phyloP scores from a whole-genome alignment of 2,113 vertebrate genomes.

The Thryonomys swinderianus region DNA sequence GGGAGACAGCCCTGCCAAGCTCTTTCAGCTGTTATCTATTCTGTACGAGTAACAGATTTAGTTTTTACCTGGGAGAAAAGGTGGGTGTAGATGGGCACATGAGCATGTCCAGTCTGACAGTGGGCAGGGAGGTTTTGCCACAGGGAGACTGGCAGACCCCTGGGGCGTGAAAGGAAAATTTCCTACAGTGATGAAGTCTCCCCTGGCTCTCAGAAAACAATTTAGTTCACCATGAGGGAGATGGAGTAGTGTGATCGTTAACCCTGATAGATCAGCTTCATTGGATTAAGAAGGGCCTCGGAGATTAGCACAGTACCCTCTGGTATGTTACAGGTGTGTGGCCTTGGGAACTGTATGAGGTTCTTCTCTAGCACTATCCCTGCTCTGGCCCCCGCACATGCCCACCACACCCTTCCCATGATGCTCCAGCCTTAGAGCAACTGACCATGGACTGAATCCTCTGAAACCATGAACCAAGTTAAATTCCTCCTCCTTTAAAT shows the following conservation, averaged over 20 bases:
- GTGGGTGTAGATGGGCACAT: rapidly evolving
- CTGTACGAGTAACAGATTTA: background rate
- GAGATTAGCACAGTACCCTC: no score
- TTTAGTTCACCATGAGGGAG: rapidly evolving
- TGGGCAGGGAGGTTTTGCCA: rapidly evolving
- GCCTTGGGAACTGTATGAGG: background rate
- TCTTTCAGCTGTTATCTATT: background rate
- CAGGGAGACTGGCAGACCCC: background rate
- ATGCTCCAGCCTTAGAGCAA: background rate
- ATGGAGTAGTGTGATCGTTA: background rate
- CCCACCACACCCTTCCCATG: background rate
- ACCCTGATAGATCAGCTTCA: background rate
- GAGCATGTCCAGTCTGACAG: background rate
- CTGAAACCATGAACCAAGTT: background rate
- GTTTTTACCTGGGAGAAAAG: background rate
- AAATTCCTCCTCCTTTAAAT: background rate
- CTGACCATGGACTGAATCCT: background rate
- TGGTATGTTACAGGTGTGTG: background rate
- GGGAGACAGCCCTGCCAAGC: rapidly evolving
- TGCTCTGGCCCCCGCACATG: background rate
- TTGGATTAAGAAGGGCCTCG: background rate
- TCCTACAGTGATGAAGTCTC: rapidly evolving
- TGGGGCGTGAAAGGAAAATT: background rate
- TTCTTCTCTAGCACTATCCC: background rate
- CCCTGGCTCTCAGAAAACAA: background rate